These are phyloP conservation scores for Caenorhabditis macrosperma DNA, from an alignment of 2,888 invertebrate species.

Conservation along the genomic window DNA sequence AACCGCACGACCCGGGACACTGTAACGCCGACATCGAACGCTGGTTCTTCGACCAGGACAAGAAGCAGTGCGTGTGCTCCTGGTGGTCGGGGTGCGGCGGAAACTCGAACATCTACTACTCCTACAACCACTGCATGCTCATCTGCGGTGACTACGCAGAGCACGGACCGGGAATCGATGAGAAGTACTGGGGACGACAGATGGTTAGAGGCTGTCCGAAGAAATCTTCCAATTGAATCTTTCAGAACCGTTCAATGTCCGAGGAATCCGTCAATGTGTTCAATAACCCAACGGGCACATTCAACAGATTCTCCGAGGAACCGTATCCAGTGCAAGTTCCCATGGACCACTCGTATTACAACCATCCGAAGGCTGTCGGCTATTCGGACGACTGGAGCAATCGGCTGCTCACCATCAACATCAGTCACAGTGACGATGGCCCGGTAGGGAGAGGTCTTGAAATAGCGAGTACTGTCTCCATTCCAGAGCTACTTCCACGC, in stretches of 20 bases:
- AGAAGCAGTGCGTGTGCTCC: conserved; percentile 73
- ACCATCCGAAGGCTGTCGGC: conserved; percentile 14
- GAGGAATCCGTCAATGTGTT: conserved; percentile 52
- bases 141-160: conserved; percentile 71
- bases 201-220: no score
- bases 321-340: conserved; percentile 57
- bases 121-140: conserved; percentile 73
- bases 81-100: conserved; percentile 76
- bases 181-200: conserved; percentile 64
- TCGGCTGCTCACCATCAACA: conserved; percentile 46
- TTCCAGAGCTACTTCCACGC: conserved; percentile 48
- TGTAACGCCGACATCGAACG: conserved; percentile 72
- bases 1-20: conserved; percentile 70
- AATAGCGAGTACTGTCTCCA: not conserved
- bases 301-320: conserved; percentile 15
- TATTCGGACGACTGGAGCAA: conserved; percentile 33
- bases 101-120: conserved; percentile 73
- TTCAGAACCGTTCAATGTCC: conserved; percentile 57
- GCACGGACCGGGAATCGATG: conserved; percentile 65
- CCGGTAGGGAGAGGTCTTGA: no score
- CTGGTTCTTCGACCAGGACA: conserved; percentile 71
- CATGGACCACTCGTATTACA: conserved; percentile 13
- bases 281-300: conserved; percentile 36
- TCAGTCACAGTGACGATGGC: conserved; percentile 56
- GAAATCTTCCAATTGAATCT: no score